Conservation (phyloP, 2,888 invertebrate species). For the Drosophila tripunctata region DNA sequence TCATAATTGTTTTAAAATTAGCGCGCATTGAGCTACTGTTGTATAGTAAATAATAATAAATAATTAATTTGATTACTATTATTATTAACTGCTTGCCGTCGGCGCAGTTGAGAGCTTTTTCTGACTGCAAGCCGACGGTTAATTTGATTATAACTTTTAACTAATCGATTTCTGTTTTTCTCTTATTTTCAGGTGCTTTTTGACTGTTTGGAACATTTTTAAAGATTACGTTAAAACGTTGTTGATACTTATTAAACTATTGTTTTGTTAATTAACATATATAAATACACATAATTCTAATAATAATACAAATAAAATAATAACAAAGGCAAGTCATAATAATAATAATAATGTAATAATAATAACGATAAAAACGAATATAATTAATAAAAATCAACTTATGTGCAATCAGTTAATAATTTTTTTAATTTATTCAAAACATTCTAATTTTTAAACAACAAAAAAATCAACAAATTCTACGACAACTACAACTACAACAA, state of each 20-base stretch:
- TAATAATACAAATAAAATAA: conserved; percentile 38
- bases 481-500: conserved; percentile 45
- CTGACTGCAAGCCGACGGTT: conserved; percentile 38
- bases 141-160: not conserved
- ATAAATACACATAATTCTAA: conserved; percentile 48
- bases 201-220: conserved; percentile 85
- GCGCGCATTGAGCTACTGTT: not conserved
- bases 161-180: conserved; percentile 19
- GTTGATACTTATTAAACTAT: conserved; percentile 83
- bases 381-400: conserved; percentile 50
- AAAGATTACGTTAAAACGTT: conserved; percentile 84
- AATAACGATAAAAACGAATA: conserved; percentile 44
- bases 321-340: conserved; percentile 47
- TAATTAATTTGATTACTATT: not conserved
- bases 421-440: conserved; percentile 62
- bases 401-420: conserved; percentile 74
- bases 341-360: conserved; percentile 61
- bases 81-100: conserved; percentile 26
- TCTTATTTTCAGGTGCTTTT: conserved; percentile 83
- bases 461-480: conserved; percentile 53
- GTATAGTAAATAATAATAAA: not conserved
- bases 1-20: not conserved
- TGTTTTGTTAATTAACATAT: conserved; percentile 79
- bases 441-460: conserved; percentile 53
- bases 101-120: conserved; percentile 11